phyloP scores from a whole-genome alignment of 1,140 invertebrate species.

The Drosophila sturtevanti region DNA sequence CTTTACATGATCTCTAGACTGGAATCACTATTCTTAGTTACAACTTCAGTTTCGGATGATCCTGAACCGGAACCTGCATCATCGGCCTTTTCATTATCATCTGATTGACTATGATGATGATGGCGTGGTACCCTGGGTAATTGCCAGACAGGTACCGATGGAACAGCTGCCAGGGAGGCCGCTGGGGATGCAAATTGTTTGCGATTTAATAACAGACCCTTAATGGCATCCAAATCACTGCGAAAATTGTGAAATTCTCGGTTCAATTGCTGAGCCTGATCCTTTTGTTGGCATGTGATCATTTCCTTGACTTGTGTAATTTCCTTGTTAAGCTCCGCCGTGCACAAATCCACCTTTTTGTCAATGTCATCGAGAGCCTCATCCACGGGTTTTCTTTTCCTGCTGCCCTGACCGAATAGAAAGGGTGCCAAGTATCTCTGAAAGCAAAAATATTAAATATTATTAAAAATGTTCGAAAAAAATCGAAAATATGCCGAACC shows the following conservation, averaged over 20 bases:
- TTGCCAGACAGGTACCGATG: slow-evolving; percentile 91
- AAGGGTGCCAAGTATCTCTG: slow-evolving; percentile 87
- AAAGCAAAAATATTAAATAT: slow-evolving; percentile 24
- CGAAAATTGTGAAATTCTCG: slow-evolving; percentile 88
- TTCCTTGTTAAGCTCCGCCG: slow-evolving; percentile 85
- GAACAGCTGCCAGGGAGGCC: slow-evolving; percentile 83
- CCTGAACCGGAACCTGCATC: slow-evolving; percentile 84
- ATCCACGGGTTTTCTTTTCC: slow-evolving; percentile 84
- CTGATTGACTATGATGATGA: slow-evolving; percentile 67
- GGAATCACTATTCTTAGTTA: slow-evolving; percentile 88
- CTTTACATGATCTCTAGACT: slow-evolving; percentile 88
- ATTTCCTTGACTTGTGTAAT: slow-evolving; percentile 83
- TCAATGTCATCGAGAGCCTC: slow-evolving; percentile 87
- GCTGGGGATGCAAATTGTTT: slow-evolving; percentile 88
- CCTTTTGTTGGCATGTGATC: slow-evolving; percentile 78
- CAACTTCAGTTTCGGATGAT: slow-evolving; percentile 87
- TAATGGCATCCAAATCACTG: slow-evolving; percentile 89
- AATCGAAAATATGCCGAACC: slow-evolving; percentile 81
- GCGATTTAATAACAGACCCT: slow-evolving; percentile 89
- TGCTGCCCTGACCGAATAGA: slow-evolving; percentile 86
- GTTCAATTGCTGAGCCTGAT: slow-evolving; percentile 85
- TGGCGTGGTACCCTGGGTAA: slow-evolving; percentile 83
- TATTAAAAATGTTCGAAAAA: neutral
- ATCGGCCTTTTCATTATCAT: slow-evolving; percentile 79
- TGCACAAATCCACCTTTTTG: slow-evolving; percentile 86